phyloP scores from a whole-genome alignment of 2,113 vertebrate genomes.

The Indri indri region DNA sequence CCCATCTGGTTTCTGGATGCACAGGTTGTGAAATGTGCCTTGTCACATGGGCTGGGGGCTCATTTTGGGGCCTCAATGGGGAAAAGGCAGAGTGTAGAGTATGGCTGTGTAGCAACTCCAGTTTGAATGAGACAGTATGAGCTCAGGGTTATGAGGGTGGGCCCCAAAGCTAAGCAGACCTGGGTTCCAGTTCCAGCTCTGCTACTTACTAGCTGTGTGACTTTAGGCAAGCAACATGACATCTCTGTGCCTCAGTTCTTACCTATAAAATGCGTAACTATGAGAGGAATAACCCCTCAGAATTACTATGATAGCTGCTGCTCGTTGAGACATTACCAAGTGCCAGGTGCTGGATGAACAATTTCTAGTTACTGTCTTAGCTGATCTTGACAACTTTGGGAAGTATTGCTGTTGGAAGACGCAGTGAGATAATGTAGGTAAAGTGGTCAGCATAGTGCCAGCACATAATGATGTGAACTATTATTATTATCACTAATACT shows the following conservation, averaged over 20 bases:
- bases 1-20: constrained; percentile 33
- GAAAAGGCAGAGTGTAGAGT: background rate
- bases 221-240: background rate
- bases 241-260: background rate
- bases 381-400: background rate
- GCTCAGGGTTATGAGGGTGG: background rate
- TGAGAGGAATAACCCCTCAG: background rate
- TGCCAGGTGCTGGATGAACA: background rate
- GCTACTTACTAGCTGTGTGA: background rate
- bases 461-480: background rate
- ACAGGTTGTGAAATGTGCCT: constrained; percentile 22
- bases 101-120: background rate
- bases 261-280: background rate
- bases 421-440: background rate
- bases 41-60: background rate
- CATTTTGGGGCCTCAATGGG: background rate
- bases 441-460: background rate
- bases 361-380: background rate
- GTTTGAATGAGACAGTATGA: background rate
- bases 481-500: background rate
- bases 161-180: background rate
- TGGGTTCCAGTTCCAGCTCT: background rate
- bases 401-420: background rate
- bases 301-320: background rate
- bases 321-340: background rate